Base-by-base conservation (phyloP, 2,888 invertebrate genomes). In the Listrodromus nycthemerus region DNA sequence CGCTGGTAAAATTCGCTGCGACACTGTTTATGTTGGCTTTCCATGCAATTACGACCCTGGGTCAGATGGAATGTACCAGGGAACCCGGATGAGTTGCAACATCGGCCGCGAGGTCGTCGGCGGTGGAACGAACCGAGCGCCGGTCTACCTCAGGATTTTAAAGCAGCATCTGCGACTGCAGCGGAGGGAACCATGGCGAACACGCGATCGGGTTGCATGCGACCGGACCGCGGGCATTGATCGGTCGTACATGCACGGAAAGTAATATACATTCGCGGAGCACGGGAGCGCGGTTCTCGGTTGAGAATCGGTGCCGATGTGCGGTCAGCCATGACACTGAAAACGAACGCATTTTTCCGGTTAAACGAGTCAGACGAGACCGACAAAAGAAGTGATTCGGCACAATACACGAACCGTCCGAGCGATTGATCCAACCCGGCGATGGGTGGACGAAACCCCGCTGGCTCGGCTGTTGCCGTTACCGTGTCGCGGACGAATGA, bases 291-390 rank as follows among this genome's bases (percentile, higher is more conserved):
- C 27, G 0, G n/a, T 45, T 33, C 65, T 19, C 66, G 65, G 37
- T 52, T 65, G 30, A n/a, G 81, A 76, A 76, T 81, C 70, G 71
- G 80, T 80, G 80, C 27, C 71, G 71, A 80, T 83, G 80, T 83
- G 83, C 76, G 80, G 83, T 77, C 76, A 83, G 71, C 83, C 83
- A 78, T 69, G 77, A 78, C 69, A 52, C 30, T 65, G 73, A 84
- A 84, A 84, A 77, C 84, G 77, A 81, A 84, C 84, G 80, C 77
- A 81, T 84, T 84, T 83, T 84, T 84, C 74, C 84, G 74, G 79
- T 82, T 82, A 82, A 84, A 73, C 82, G 84, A 79, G 82, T 82
- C 82, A 81, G 75, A 76, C 76, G 71, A 71, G 76, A 82, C 71
- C 71, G 79, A 79, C 79, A 84, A 82, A 84, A 82, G 79, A 76